Evolutionary conservation across 2,888 invertebrate genomes (phyloP), one percentile per base, ranked within the genome.

Genomic region (Mystacides longicornis): DNA sequence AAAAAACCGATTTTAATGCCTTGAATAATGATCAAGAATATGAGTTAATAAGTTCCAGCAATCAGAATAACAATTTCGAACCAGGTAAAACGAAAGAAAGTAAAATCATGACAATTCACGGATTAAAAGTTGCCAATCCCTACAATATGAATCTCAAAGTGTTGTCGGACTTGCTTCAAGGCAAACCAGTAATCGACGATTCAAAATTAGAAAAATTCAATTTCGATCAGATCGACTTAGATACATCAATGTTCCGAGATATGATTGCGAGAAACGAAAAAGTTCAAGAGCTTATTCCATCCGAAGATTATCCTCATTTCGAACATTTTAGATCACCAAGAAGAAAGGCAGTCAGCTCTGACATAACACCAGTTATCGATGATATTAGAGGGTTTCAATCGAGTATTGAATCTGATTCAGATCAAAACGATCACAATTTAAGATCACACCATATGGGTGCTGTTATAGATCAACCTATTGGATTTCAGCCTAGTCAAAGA

Each of bases 91-190:
- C 64, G 22, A 72, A 73, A 61, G 73, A 75, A 42, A 71, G 61
- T n/a, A 56, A 27, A 20, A 7, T 77, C 47, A 71, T 77, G 2
- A 75, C 71, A 1, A 73, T 78, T 20, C 75, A 78, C 63, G 78
- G 77, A 3, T 72, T 75, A 57, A 73, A 73, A 68, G 73, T 78
- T n/a, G 72, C 72, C 2, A 78, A 78, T 61, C 78, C 78, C 14
- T 78, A 72, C 56, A 78, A 78, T 62, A 68, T 78, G 9, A 77
- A 78, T 63, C 64, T 78, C 2, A 75, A 74, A 65, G 63, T 77
- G 43, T 73, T 77, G 1, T 71, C 75, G 23, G 77, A 77, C 53
- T 72, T 77, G 69, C 66, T 78, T 50, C 76, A 72, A 67, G 74
- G 75, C 19, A 77, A 74, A 64, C 61, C 70, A 23, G 58, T 67